A percentile compares a stretch with the other conserved stretches of the same genome.
Conservation (phyloP, 1,140 invertebrate species). For the Penaeus indicus region DNA sequence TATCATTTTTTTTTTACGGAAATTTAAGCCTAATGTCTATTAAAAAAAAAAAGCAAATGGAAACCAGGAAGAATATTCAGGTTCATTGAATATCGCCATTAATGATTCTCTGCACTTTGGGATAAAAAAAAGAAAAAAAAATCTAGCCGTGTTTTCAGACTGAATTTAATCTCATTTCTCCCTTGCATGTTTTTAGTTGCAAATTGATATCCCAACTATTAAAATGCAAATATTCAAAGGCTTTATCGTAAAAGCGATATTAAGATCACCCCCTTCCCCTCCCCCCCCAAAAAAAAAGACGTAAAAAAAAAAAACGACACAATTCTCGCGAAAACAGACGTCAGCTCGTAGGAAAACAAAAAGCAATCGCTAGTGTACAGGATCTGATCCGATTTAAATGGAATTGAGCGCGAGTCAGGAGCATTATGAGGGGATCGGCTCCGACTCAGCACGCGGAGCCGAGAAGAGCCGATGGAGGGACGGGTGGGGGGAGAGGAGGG, state of each 20-base stretch:
- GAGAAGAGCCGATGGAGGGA: not conserved
- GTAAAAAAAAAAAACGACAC: not conserved
- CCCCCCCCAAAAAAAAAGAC: no score
- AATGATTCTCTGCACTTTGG: not conserved
- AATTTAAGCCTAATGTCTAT: no score
- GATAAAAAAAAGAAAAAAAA: slow-evolving; percentile 2
- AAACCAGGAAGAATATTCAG: no score
- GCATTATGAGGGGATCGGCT: slow-evolving; percentile 47
- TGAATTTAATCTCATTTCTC: no score
- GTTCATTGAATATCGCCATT: no score
- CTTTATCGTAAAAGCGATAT: no score
- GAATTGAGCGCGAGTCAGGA: slow-evolving; percentile 60
- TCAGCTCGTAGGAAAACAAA: slow-evolving; percentile 54
- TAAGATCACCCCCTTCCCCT: no score
- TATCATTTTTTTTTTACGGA: no score
- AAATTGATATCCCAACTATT: no score
- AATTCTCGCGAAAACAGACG: slow-evolving; percentile 43
- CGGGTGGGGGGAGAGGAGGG: not conserved
- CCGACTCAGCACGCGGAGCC: slow-evolving; percentile 37
- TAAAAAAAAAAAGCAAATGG: no score
- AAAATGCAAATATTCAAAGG: no score
- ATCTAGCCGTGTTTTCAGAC: not conserved
- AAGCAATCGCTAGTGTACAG: slow-evolving; percentile 56
- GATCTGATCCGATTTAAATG: slow-evolving; percentile 61
- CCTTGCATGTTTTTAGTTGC: no score